Base-by-base conservation (phyloP, 2,113 vertebrate species). In the Melanostigma gelatinosum region DNA sequence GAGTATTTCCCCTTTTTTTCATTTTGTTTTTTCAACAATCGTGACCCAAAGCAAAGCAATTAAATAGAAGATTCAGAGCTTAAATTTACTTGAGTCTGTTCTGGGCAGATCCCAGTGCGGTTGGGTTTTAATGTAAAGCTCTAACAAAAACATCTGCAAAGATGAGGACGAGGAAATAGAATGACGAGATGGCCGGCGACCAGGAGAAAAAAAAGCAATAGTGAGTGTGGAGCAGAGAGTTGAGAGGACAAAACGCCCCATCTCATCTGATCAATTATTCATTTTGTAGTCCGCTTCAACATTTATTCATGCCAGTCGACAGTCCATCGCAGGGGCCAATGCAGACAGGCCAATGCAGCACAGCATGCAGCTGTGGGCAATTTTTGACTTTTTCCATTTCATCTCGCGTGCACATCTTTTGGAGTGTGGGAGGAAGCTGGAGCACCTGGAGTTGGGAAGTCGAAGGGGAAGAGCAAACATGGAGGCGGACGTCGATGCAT, bases 241-340 rank as follows among this genome's bases (percentile, higher is more conserved):
- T 79, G 72, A 79, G 50, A 70, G 66, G 76, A 68, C 75, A 65
- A 65, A 85, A 38, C 77, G 50, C 60, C 86, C 81, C 81, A 83
- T 84, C 85, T 88, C 67, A 46, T 55, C 72, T 83, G 20, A 68
- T 91, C 75, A 87, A 91, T 91, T 85, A 91, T 93, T 90, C 66
- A 92, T 86, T 73, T 61, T 5, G 40, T 54, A 44, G 82, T 76
- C 62, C 15, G 57, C 77, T 87, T 72, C 71, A 79, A 76, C 83
- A 86, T 89, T 83, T 91, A 83, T 84, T 88, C 88, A 75, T 79
- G 72, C 68, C 32, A 16, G 62, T 70, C 72, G 36, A 24, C 58
- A 57, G 83, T 73, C 85, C 79, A 76, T 80, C 70, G 62, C 65
- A 27, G 16, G 27, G 27, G 40, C 72, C 64, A 40, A 76, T 42